phyloP scores from a whole-genome alignment of 2,113 vertebrate genomes.

The Coryphaenoides rupestris region DNA sequence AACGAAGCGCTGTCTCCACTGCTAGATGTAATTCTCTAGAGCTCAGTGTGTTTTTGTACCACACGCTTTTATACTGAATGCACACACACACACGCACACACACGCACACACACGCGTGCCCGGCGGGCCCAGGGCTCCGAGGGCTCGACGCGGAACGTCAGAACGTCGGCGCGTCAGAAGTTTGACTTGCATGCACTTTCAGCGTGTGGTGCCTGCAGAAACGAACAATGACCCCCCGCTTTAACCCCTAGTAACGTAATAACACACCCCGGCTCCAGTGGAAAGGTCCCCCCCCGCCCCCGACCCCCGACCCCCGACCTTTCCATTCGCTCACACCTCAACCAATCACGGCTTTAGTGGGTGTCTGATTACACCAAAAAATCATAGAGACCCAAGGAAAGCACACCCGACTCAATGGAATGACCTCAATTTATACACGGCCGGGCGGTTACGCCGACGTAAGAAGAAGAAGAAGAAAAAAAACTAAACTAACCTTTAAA shows the following conservation, averaged over 20 bases:
- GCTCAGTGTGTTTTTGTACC: slow-evolving; percentile 55
- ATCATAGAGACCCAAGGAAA: slow-evolving; percentile 62
- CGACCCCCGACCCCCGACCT: too few species aligned
- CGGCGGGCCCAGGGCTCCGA: too few species aligned
- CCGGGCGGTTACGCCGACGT: slow-evolving; percentile 55
- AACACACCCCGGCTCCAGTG: slow-evolving; percentile 43
- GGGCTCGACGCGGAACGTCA: slow-evolving; percentile 7
- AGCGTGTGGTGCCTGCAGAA: slow-evolving; percentile 57
- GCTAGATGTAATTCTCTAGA: slow-evolving; percentile 36
- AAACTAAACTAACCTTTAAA: slow-evolving; percentile 13
- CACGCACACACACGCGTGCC: too few species aligned
- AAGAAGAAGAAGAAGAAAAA: too few species aligned
- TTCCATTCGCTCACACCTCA: not conserved
- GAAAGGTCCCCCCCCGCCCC: not conserved
- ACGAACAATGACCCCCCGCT: slow-evolving; percentile 46
- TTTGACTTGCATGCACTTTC: slow-evolving; percentile 68
- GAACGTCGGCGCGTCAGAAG: slow-evolving; percentile 35
- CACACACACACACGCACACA: slow-evolving; percentile 41
- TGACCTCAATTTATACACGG: slow-evolving; percentile 65
- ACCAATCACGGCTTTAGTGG: too few species aligned
- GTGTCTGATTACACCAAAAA: slow-evolving; percentile 25
- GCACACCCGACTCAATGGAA: slow-evolving; percentile 71
- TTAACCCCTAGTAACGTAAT: too few species aligned
- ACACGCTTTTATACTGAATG: slow-evolving; percentile 60
- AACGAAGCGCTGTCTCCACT: slow-evolving; percentile 23